phyloP scores from a whole-genome alignment of 2,888 invertebrate genomes.

The Perdita meconis region DNA sequence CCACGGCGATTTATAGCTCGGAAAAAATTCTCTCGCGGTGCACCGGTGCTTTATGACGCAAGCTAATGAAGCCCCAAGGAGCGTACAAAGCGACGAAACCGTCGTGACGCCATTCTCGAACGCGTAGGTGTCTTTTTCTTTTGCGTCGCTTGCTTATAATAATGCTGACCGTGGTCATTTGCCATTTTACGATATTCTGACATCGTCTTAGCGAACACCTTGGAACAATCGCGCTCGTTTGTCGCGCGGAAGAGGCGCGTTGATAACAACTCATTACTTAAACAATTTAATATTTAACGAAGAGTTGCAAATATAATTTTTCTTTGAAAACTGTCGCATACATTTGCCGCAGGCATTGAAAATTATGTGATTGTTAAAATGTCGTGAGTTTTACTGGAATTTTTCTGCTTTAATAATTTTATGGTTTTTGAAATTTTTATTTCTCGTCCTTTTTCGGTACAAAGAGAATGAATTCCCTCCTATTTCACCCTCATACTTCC shows the following conservation, averaged over 20 bases:
- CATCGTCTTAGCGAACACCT: not conserved
- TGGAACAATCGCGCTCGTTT: not conserved
- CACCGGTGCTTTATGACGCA: conserved; percentile 42
- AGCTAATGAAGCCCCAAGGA: conserved; percentile 38
- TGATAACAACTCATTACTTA: not conserved
- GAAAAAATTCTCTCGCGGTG: conserved; percentile 4
- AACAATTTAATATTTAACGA: not conserved
- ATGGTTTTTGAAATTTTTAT: too few species aligned
- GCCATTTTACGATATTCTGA: conserved; percentile 24
- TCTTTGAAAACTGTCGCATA: too few species aligned
- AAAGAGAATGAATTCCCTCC: not conserved
- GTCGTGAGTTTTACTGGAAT: too few species aligned
- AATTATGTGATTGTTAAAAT: not conserved
- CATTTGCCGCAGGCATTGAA: too few species aligned
- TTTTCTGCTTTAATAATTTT: too few species aligned
- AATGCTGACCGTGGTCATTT: conserved; percentile 36
- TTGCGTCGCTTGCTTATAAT: conserved; percentile 14
- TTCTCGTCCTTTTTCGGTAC: not conserved
- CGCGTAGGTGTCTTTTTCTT: conserved; percentile 24
- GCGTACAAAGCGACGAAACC: not conserved
- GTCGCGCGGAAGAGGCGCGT: too few species aligned
- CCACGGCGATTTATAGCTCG: conserved; percentile 1
- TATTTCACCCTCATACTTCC: not conserved
- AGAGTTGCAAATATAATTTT: not conserved
- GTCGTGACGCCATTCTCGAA: conserved; percentile 8